Conservation (phyloP, 2,888 invertebrate genomes). For the Polydesmus complanatus region DNA sequence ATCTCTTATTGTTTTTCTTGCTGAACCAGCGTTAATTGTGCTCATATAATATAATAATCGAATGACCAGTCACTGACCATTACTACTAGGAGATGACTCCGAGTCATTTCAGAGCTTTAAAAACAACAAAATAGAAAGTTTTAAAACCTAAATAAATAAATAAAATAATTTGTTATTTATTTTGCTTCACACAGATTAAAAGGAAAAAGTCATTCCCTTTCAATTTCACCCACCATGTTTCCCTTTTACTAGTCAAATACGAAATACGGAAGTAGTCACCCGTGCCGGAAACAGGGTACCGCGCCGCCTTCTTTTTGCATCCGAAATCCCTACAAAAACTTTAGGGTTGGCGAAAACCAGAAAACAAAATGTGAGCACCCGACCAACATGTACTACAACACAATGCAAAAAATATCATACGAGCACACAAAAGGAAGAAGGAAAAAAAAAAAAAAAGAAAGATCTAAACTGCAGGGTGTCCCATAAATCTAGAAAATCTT, state of each 20-base stretch:
- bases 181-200: background rate
- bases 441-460: background rate
- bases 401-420: too few species aligned
- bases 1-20: background rate
- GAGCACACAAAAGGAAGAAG: too few species aligned
- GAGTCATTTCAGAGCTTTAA: too few species aligned
- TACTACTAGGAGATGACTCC: too few species aligned
- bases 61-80: too few species aligned
- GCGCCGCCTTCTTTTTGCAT: background rate
- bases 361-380: background rate
- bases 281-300: background rate
- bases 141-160: too few species aligned
- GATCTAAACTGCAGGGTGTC: background rate
- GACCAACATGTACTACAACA: too few species aligned
- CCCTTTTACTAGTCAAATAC: background rate
- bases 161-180: background rate
- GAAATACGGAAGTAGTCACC: background rate
- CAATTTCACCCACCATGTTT: background rate
- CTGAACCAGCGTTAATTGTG: background rate
- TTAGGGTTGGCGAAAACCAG: background rate
- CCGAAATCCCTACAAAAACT: background rate
- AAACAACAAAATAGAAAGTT: too few species aligned
- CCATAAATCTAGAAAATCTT: too few species aligned
- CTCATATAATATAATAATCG: too few species aligned
- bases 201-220: background rate